Evolutionary conservation across 2,113 vertebrate genomes (phyloP).

Genomic region (Bombycilla garrulus): DNA sequence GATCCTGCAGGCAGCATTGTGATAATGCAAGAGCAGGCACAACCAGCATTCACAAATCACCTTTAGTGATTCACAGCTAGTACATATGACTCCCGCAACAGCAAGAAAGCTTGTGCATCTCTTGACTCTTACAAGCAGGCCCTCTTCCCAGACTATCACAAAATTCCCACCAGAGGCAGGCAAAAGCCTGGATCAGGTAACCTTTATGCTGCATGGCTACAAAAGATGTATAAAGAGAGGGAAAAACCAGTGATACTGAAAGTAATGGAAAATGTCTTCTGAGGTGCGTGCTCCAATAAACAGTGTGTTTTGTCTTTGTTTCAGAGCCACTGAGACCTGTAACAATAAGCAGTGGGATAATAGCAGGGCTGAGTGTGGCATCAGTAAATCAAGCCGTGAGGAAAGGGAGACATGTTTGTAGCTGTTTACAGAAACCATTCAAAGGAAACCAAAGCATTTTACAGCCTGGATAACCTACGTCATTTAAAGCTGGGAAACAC

Average conservation of each 20-base stretch:
- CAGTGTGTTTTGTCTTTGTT: background rate
- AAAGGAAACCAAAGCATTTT: background rate
- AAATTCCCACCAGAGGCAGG: background rate
- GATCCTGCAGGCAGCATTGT: background rate
- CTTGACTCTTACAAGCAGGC: background rate
- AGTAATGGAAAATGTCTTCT: background rate
- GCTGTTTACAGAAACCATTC: background rate
- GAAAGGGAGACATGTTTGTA: background rate
- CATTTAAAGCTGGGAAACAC: background rate
- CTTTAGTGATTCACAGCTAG: background rate
- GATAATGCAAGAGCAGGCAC: background rate
- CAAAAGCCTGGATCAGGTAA: background rate
- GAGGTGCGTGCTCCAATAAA: background rate
- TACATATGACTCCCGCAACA: background rate
- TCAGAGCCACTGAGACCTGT: background rate
- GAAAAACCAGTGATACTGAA: background rate
- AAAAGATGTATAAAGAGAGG: background rate
- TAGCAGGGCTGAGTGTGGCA: background rate
- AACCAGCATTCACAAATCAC: background rate
- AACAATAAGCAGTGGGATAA: background rate
- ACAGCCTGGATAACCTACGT: background rate
- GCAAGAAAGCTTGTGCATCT: background rate
- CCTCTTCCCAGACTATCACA: background rate
- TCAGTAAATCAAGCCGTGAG: background rate
- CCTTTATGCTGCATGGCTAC: background rate